Evolutionary conservation across 2,113 vertebrate species (phyloP).

Genomic region (Platysteira castanea): DNA sequence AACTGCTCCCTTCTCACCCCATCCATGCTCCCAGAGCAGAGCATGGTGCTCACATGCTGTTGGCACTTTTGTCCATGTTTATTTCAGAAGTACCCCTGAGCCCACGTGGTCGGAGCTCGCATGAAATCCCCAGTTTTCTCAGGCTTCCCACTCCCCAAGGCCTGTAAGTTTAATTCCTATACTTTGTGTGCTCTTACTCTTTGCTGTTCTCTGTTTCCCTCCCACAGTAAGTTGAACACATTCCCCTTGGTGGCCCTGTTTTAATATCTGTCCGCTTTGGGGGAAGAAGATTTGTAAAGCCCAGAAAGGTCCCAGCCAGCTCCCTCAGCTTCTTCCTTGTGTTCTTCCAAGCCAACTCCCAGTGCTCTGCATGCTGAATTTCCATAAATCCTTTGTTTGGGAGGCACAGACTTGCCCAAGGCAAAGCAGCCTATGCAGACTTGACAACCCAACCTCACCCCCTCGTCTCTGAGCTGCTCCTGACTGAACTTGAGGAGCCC

Average conservation of each 20-base stretch:
- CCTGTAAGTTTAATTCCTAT: not conserved
- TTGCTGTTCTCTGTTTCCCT: not conserved
- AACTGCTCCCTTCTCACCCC: not conserved
- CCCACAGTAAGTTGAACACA: not conserved
- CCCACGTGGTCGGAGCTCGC: not conserved
- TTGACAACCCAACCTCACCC: not conserved
- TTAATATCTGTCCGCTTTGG: not conserved
- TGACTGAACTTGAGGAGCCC: not conserved
- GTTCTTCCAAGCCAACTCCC: not conserved
- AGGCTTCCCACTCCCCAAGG: not conserved
- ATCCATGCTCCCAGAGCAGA: not conserved
- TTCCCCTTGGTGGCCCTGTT: not conserved
- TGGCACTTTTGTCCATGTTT: not conserved
- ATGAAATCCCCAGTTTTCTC: not conserved
- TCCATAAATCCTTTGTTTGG: not conserved
- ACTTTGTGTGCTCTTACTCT: not conserved
- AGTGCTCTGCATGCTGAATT: not conserved
- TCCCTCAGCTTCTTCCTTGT: not conserved
- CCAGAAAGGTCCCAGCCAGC: not conserved
- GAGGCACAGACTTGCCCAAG: rapidly evolving
- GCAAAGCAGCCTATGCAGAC: not conserved
- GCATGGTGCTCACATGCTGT: not conserved
- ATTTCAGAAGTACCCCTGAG: not conserved
- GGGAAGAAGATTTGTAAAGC: not conserved
- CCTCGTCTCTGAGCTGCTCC: not conserved